A percentile compares a stretch with the other conserved stretches of the same genome.
Evolutionary conservation across 2,797 vertebrate genomes (phyloP).

Genomic region (Acanthis flammea): DNA sequence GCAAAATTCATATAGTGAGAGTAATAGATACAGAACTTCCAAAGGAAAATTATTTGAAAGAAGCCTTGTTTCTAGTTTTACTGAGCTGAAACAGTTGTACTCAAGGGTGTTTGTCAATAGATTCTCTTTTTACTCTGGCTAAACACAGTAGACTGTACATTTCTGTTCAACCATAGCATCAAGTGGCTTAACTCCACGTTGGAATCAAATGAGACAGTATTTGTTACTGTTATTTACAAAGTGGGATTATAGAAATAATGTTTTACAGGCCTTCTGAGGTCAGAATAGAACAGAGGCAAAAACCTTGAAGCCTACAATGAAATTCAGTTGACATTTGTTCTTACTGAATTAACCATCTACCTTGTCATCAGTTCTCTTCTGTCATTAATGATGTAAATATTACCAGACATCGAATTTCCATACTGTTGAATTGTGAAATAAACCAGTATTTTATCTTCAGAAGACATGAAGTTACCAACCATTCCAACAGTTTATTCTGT

Average conservation of each 20-base stretch:
- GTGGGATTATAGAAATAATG: neutral
- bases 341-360: neutral
- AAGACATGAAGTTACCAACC: neutral
- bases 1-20: neutral
- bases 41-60: neutral
- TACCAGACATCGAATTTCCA: neutral
- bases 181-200: neutral
- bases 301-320: neutral
- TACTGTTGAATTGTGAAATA: neutral
- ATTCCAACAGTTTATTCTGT: neutral
- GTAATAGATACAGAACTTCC: neutral
- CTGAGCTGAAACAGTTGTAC: neutral
- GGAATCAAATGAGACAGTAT: neutral
- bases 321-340: slow-evolving; percentile 16
- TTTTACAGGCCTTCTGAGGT: neutral
- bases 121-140: neutral
- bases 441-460: neutral
- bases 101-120: neutral
- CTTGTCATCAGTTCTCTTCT: neutral
- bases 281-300: neutral
- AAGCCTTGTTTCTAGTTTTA: neutral
- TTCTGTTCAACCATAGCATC: neutral
- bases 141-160: neutral
- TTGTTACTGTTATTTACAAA: neutral
- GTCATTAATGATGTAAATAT: neutral